Evolutionary conservation across 2,888 invertebrate species (phyloP).

Genomic region (Oegoconia quadripuncta): DNA sequence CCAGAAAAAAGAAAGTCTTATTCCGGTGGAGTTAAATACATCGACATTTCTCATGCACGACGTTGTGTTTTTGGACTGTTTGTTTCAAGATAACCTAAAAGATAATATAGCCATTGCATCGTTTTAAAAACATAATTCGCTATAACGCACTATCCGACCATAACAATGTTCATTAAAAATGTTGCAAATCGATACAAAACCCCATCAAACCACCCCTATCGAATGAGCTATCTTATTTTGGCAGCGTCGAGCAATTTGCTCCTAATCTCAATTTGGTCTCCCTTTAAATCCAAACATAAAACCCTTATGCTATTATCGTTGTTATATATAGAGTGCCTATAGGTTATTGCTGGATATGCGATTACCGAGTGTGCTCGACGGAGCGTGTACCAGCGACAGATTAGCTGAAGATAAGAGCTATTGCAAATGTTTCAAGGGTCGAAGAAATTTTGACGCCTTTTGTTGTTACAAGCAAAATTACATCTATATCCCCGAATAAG

Average conservation of each 20-base stretch:
- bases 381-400: constrained; percentile 47
- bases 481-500: too few relatives aligned
- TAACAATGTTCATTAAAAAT: background rate
- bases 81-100: too few relatives aligned
- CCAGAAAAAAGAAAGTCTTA: too few relatives aligned
- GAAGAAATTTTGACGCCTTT: too few relatives aligned
- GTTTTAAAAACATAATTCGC: too few relatives aligned
- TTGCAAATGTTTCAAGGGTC: constrained; percentile 29
- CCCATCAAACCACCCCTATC: constrained; percentile 27
- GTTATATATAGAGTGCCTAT: constrained; percentile 35
- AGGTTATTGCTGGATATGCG: constrained; percentile 57
- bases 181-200: constrained; percentile 8
- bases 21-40: too few relatives aligned
- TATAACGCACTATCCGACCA: too few relatives aligned
- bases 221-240: constrained; percentile 45
- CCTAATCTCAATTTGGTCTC: constrained; percentile 52
- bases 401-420: constrained; percentile 49
- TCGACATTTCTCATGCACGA: too few relatives aligned
- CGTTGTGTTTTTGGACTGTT: too few relatives aligned
- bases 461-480: too few relatives aligned
- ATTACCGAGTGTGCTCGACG: constrained; percentile 60
- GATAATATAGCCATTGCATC: too few relatives aligned
- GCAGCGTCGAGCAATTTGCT: constrained; percentile 62
- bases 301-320: constrained; percentile 54
- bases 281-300: constrained; percentile 56